Conservation (phyloP, 2,888 invertebrate genomes). For the Eulithis prunata region DNA sequence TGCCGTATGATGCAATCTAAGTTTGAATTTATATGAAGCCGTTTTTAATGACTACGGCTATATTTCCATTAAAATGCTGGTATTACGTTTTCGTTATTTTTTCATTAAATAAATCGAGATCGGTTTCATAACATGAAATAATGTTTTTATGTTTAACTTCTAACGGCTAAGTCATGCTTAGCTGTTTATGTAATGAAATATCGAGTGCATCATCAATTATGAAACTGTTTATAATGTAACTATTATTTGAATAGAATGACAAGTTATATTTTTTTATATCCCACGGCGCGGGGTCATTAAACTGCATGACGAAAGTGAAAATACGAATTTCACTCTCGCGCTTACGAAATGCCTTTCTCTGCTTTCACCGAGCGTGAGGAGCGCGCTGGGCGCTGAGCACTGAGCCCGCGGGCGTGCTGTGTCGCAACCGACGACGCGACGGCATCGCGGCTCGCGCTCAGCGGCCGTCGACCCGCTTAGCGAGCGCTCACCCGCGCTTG, state of each 20-base stretch:
- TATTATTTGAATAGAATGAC: constrained; percentile 10
- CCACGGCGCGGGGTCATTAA: constrained; percentile 59
- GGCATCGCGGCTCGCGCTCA: constrained; percentile 66
- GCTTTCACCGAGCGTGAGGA: constrained; percentile 72
- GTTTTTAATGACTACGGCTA: too few species aligned
- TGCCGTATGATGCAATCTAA: neutral
- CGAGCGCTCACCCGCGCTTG: constrained; percentile 86
- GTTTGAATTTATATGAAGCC: too few species aligned
- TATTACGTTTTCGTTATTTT: too few species aligned
- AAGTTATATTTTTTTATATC: constrained; percentile 14
- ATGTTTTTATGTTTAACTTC: too few species aligned
- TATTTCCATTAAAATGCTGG: too few species aligned
- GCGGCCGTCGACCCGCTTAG: constrained; percentile 88
- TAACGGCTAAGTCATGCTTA: too few species aligned
- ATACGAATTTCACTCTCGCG: constrained; percentile 81
- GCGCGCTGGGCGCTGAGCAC: constrained; percentile 44
- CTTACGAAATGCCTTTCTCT: constrained; percentile 84
- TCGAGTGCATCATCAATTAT: neutral
- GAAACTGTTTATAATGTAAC: constrained; percentile 7
- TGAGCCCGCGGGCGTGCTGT: constrained; percentile 50
- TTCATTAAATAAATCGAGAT: too few species aligned
- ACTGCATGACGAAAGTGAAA: constrained; percentile 81
- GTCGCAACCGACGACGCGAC: constrained; percentile 61
- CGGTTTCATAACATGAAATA: too few species aligned
- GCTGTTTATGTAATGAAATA: too few species aligned